Evolutionary conservation across 1,140 invertebrate species (phyloP), one percentile per base, ranked within the genome.

Genomic region (Belonocnema kinseyi): DNA sequence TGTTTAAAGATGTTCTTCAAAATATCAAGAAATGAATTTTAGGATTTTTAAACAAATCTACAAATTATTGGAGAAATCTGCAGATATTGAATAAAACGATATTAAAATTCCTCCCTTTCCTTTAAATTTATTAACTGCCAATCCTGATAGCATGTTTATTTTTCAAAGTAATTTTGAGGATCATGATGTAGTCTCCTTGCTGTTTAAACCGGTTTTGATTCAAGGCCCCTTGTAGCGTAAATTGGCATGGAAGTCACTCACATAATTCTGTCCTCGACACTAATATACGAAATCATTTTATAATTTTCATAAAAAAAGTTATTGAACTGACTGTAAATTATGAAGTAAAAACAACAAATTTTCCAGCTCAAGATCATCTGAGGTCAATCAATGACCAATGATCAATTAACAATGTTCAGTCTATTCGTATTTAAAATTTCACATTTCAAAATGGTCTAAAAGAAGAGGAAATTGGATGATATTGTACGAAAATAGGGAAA

Each of bases 231-330:
- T 66, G 6, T 2, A 33, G 61, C 61, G 61, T 40, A 33, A 66
- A 66, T 66, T 66, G 61, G 46, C 26, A 66, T 66, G 26, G 61
- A 54, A 40, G 26, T 66, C 61, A 40, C 61, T 66, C 61, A 40
- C 33, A 66, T 66, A 66, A 66, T 66, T 66, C 33, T 66, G 26
- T 66, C 61, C 16, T 66, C 5, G 33, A n/a, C 40, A 33, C 33
- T 19, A 19, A 19, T 17, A 19, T 56, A 19, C 10, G 12, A 16
- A 46, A 66, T 66, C n/a, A 40, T 46, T 66, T 40, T 8, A 58
- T 5, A n/a, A 56, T 56, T 16, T 66, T 66, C 40, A 7, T 61
- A 16, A 0, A 12, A 40, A 66, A 40, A 54, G 3, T 17, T 54
- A 54, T 54, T 7, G 8, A 54, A 17, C 4, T 54, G n/a, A 19